Evolutionary conservation across 2,888 invertebrate species (phyloP).

Genomic region (Tridacna crocea): DNA sequence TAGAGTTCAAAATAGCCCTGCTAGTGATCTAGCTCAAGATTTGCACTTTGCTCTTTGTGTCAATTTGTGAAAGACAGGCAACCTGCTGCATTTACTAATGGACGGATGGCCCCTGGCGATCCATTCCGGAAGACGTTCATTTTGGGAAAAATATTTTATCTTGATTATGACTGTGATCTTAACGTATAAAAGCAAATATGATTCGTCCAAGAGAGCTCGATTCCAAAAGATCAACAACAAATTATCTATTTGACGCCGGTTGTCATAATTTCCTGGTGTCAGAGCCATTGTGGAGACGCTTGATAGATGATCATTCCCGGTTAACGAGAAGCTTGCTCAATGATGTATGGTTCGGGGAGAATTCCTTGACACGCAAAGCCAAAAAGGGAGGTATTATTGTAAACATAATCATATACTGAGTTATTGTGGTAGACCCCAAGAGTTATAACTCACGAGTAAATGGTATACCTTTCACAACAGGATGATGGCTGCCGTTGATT

Average conservation of each 20-base stretch:
- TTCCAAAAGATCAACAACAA: constrained; percentile 60
- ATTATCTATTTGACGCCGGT: constrained; percentile 65
- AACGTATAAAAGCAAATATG: too few relatives aligned
- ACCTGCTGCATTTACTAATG: too few relatives aligned
- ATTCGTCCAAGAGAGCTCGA: constrained; percentile 6
- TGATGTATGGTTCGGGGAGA: constrained; percentile 55
- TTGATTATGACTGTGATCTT: too few relatives aligned
- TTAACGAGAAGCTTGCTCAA: constrained; percentile 53
- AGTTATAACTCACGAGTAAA: constrained; percentile 58
- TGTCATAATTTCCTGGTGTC: constrained; percentile 57
- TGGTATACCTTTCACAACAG: constrained; percentile 54
- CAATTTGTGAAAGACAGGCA: too few relatives aligned
- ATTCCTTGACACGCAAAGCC: constrained; percentile 56
- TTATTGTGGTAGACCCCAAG: constrained; percentile 61
- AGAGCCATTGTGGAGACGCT: constrained; percentile 60
- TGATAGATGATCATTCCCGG: constrained; percentile 59
- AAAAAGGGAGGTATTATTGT: constrained; percentile 59
- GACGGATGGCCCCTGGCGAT: too few relatives aligned
- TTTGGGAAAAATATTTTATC: too few relatives aligned
- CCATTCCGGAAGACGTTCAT: too few relatives aligned
- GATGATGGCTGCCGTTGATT: constrained; percentile 14
- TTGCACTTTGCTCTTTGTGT: too few relatives aligned
- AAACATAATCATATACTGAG: constrained; percentile 63
- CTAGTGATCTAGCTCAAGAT: too few relatives aligned
- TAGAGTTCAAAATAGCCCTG: too few relatives aligned